Conservation (phyloP, 2,113 vertebrate species). For the Scomber colias region DNA sequence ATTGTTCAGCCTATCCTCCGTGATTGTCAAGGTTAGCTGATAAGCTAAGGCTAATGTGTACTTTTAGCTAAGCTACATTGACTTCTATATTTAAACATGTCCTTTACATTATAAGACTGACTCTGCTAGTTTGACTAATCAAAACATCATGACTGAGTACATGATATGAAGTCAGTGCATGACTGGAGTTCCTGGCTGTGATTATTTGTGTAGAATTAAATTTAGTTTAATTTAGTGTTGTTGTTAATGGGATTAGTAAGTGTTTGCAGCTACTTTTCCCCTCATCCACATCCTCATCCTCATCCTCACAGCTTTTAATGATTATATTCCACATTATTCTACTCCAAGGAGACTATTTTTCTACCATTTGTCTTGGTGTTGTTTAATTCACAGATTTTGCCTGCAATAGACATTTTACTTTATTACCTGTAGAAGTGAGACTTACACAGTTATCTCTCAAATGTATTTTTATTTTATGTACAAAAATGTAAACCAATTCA, state of each 20-base stretch:
- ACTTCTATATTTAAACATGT: no score
- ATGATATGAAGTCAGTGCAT: not conserved
- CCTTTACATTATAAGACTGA: not conserved
- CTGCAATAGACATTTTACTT: no score
- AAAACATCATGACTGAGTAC: not conserved
- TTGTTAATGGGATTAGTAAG: not conserved
- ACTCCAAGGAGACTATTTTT: not conserved
- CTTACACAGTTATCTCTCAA: not conserved
- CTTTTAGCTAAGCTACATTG: not conserved
- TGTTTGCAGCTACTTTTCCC: not conserved
- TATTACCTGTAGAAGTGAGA: not conserved
- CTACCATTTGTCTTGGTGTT: no score
- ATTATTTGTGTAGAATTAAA: not conserved
- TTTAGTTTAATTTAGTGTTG: not conserved
- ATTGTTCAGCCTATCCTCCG: not conserved
- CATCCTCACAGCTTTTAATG: not conserved
- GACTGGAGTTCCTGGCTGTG: not conserved
- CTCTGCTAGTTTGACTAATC: no score
- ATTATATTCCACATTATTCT: not conserved
- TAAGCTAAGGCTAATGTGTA: slow-evolving; percentile 21
- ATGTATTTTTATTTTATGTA: not conserved
- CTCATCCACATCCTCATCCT: not conserved
- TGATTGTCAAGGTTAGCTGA: slow-evolving; percentile 5
- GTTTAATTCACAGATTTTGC: no score
- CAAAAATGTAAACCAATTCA: no score